These are phyloP conservation scores for Helicolenus hilgendorfi DNA, from an alignment of 2,797 vertebrate genomes.

Conservation along the genomic window DNA sequence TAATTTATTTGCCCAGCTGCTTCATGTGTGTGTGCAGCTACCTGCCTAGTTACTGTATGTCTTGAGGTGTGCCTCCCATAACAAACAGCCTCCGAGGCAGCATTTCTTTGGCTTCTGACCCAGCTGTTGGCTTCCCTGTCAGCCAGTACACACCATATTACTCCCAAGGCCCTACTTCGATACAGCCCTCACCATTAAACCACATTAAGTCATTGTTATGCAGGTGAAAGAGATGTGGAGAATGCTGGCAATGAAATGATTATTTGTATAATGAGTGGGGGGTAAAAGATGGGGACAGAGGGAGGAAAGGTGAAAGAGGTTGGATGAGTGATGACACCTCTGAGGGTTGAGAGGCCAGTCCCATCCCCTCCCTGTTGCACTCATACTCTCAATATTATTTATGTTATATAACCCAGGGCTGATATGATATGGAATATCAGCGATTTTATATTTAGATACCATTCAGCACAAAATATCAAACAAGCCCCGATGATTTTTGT, in stretches of 20 bases:
- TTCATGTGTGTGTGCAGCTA: conserved; percentile 4
- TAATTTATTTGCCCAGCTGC: conserved; percentile 28
- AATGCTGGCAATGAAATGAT: conserved; percentile 32
- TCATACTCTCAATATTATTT: conserved; percentile 2
- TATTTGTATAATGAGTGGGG: conserved; percentile 36
- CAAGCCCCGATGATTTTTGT: background rate
- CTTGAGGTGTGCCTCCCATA: conserved; percentile 1
- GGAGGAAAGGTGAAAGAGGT: conserved; percentile 36
- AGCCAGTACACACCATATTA: conserved; percentile 32
- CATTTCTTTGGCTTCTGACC: conserved; percentile 58
- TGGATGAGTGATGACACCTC: conserved; percentile 34
- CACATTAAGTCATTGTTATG: conserved; percentile 39
- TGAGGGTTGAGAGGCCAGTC: conserved; percentile 11
- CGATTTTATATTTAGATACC: background rate
- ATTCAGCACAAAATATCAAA: background rate
- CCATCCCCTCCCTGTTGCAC: background rate
- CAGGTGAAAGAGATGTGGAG: conserved; percentile 11
- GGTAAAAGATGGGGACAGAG: conserved; percentile 15
- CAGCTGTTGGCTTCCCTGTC: conserved; percentile 25
- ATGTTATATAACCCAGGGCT: background rate
- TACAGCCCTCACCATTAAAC: conserved; percentile 36
- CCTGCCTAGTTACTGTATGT: conserved; percentile 9
- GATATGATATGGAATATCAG: background rate
- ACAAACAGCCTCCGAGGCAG: conserved; percentile 21
- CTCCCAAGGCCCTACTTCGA: conserved; percentile 31